A percentile compares a stretch with the other conserved stretches of the same genome.
Conservation (phyloP, 2,113 vertebrate species). For the Ancistrus triradiatus region DNA sequence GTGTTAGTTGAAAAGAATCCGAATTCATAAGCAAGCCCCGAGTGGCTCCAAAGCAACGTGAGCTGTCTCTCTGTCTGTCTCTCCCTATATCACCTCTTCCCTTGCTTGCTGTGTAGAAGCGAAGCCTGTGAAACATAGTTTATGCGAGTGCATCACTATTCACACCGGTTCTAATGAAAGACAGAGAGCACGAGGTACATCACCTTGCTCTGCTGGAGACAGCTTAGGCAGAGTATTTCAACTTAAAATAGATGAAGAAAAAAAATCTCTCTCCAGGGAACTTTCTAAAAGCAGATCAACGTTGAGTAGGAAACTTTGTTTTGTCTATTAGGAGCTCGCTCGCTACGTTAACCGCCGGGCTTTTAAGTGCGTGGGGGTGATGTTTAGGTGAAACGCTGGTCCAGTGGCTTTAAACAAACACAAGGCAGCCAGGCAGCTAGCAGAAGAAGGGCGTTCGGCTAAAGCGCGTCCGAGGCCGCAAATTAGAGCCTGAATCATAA, state of each 20-base stretch:
- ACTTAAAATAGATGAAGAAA: slow-evolving; percentile 54
- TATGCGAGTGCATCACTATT: slow-evolving; percentile 33
- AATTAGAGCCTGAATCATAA: slow-evolving; percentile 33
- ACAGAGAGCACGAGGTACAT: slow-evolving; percentile 47
- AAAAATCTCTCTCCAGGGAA: slow-evolving; percentile 60
- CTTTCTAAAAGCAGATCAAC: slow-evolving; percentile 66
- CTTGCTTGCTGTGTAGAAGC: slow-evolving; percentile 11
- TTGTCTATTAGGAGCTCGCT: slow-evolving; percentile 61
- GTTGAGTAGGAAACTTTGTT: slow-evolving; percentile 60
- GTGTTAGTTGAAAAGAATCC: neutral
- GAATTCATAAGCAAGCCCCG: slow-evolving; percentile 26
- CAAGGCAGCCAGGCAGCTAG: neutral
- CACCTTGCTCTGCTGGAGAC: slow-evolving; percentile 64
- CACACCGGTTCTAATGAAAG: slow-evolving; percentile 30
- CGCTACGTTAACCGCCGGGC: neutral
- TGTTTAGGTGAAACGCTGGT: slow-evolving; percentile 2
- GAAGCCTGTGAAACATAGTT: slow-evolving; percentile 43
- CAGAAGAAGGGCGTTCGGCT: neutral
- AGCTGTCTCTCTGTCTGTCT: slow-evolving; percentile 10
- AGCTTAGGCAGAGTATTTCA: slow-evolving; percentile 71
- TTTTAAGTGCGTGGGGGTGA: neutral
- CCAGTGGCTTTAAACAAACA: neutral
- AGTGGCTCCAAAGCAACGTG: slow-evolving; percentile 28
- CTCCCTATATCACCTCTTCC: slow-evolving; percentile 5
- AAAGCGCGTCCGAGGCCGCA: slow-evolving; percentile 15